Percentiles rank a stretch among this genome's conserved stretches.
phyloP scores from a whole-genome alignment of 1,140 invertebrate species.

The Cyrtorhinus lividipennis region DNA sequence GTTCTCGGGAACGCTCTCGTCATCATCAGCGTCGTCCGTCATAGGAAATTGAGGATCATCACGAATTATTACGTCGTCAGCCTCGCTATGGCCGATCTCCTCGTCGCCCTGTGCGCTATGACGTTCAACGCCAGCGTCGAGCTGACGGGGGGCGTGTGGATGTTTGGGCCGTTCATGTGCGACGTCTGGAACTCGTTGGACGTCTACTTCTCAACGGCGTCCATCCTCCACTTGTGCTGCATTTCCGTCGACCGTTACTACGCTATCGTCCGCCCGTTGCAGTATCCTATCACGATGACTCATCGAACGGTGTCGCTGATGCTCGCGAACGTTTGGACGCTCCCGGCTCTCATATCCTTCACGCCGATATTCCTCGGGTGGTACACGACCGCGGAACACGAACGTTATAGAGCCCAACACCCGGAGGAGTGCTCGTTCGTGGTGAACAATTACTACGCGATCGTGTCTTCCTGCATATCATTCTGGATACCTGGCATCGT shows the following conservation, averaged over 20 bases:
- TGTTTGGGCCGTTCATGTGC: conserved; percentile 75
- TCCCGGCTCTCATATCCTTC: conserved; percentile 84
- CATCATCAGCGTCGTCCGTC: conserved; percentile 80
- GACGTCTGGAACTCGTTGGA: conserved; percentile 92
- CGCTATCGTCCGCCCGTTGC: conserved; percentile 74
- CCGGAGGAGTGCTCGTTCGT: conserved; percentile 69
- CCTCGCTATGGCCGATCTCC: conserved; percentile 88
- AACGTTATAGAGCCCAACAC: conserved; percentile 40
- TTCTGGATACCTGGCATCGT: conserved; percentile 91
- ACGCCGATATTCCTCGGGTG: conserved; percentile 86
- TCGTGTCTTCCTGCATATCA: conserved; percentile 80
- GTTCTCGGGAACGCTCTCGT: conserved; percentile 94
- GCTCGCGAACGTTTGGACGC: conserved; percentile 80
- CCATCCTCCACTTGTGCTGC: conserved; percentile 85
- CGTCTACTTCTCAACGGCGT: conserved; percentile 88
- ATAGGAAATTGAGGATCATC: conserved; percentile 78
- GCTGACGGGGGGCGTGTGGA: conserved; percentile 49
- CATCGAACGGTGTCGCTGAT: conserved; percentile 76
- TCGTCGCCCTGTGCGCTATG: conserved; percentile 95
- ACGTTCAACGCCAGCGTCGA: conserved; percentile 93
- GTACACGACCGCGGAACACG: conserved; percentile 72
- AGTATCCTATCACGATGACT: conserved; percentile 79
- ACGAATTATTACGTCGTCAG: conserved; percentile 99
- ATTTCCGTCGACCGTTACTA: conserved; percentile 85
- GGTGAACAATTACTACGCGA: conserved; percentile 70